Percentiles rank a stretch among this genome's conserved stretches.
phyloP scores from a whole-genome alignment of 2,888 invertebrate species.

The Galerucella pusilla region DNA sequence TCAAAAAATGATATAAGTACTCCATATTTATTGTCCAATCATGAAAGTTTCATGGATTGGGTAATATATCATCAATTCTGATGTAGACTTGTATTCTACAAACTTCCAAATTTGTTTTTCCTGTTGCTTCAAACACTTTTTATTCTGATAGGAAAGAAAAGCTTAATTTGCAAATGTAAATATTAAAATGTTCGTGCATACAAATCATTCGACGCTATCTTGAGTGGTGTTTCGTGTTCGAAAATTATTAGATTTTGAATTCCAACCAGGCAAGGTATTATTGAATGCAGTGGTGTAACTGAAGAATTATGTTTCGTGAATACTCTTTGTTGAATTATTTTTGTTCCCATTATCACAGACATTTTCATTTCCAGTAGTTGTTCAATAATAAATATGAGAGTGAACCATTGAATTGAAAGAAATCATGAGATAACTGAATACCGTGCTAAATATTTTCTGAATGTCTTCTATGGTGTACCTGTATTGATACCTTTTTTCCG shows the following conservation, averaged over 20 bases:
- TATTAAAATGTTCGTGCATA: constrained; percentile 42
- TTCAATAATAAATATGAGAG: background rate
- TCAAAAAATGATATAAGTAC: too few species aligned
- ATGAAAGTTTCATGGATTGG: too few species aligned
- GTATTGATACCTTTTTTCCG: too few species aligned
- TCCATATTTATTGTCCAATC: too few species aligned
- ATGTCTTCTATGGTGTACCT: too few species aligned
- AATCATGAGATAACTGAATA: too few species aligned
- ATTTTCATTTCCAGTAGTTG: background rate
- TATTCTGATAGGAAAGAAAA: constrained; percentile 22
- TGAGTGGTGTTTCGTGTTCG: constrained; percentile 43
- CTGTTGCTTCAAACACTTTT: constrained; percentile 17
- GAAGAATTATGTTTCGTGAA: background rate
- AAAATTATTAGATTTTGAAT: constrained; percentile 44
- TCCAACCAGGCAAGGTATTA: constrained; percentile 40
- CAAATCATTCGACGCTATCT: constrained; percentile 42
- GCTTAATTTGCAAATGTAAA: constrained; percentile 34
- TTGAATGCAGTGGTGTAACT: constrained; percentile 15
- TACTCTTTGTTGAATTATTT: background rate
- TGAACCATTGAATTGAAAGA: too few species aligned
- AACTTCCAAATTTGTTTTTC: background rate
- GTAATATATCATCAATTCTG: too few species aligned
- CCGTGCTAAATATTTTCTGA: too few species aligned
- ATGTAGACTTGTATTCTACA: too few species aligned
- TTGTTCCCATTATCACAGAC: background rate